phyloP scores from a whole-genome alignment of 1,140 invertebrate species.

The Drosophila parabipectinata region DNA sequence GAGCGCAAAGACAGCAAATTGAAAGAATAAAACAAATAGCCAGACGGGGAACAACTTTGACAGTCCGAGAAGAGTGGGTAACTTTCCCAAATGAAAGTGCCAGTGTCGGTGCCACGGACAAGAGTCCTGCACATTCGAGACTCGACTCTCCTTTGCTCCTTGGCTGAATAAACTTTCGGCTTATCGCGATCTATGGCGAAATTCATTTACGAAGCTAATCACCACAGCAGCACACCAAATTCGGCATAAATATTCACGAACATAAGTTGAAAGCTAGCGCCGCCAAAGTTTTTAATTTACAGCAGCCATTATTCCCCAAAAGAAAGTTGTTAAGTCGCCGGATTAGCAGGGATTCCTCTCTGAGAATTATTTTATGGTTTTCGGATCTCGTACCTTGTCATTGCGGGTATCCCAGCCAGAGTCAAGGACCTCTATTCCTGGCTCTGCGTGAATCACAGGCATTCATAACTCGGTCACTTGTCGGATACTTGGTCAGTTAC shows the following conservation, averaged over 20 bases:
- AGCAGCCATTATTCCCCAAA: slow-evolving; percentile 13
- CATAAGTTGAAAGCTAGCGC: slow-evolving; percentile 21
- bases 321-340: slow-evolving; percentile 27
- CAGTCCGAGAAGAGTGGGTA: background rate
- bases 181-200: slow-evolving; percentile 46
- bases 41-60: slow-evolving; percentile 21
- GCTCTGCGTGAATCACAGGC: slow-evolving; percentile 15
- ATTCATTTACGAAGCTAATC: slow-evolving; percentile 39
- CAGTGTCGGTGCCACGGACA: slow-evolving; percentile 1
- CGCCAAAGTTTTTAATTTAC: slow-evolving; percentile 26
- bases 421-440: background rate
- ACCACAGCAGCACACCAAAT: slow-evolving; percentile 27
- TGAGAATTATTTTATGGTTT: slow-evolving; percentile 24
- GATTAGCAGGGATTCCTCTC: slow-evolving; percentile 5
- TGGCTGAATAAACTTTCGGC: slow-evolving; percentile 27
- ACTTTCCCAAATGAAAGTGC: slow-evolving; percentile 43
- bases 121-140: background rate
- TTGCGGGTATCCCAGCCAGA: background rate
- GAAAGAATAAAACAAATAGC: slow-evolving; percentile 63
- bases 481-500: slow-evolving; percentile 5
- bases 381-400: slow-evolving; percentile 13
- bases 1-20: slow-evolving; percentile 38
- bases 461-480: slow-evolving; percentile 47
- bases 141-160: background rate
- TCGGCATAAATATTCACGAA: slow-evolving; percentile 24